A percentile compares a stretch with the other conserved stretches of the same genome.
Conservation (phyloP, 2,888 invertebrate genomes). For the Ormia ochracea region DNA sequence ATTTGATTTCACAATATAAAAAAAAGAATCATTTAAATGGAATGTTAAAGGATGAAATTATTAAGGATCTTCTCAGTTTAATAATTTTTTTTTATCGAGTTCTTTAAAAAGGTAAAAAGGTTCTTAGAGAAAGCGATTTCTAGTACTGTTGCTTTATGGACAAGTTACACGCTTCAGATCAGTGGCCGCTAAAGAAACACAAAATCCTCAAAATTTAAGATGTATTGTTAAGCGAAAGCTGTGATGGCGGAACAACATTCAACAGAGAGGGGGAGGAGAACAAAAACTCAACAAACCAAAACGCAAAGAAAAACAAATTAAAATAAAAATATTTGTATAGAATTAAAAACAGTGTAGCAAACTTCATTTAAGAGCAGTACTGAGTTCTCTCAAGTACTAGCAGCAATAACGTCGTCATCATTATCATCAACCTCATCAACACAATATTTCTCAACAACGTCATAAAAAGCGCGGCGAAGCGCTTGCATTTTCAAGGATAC, state of each 20-base stretch:
- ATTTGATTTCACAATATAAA: no score
- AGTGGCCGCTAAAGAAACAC: background rate
- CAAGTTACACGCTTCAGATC: no score
- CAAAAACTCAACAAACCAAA: constrained; percentile 28
- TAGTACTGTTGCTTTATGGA: no score
- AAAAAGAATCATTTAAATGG: no score
- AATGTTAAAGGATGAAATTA: no score
- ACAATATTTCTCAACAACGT: constrained; percentile 43
- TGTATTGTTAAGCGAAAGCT: constrained; percentile 25
- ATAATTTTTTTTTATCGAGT: no score
- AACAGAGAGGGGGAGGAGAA: background rate
- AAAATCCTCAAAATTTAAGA: constrained; percentile 28
- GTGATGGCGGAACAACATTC: background rate
- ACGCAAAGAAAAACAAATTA: background rate
- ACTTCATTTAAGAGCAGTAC: constrained; percentile 62
- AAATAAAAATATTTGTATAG: constrained; percentile 34
- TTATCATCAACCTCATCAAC: constrained; percentile 4
- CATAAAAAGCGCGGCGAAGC: constrained; percentile 60
- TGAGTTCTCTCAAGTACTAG: constrained; percentile 44
- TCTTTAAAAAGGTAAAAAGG: no score
- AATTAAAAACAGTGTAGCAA: constrained; percentile 55
- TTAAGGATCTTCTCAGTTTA: no score
- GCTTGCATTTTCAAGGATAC: constrained; percentile 58
- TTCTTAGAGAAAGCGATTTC: no score
- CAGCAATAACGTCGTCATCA: constrained; percentile 37